These are phyloP conservation scores for Lampropteryx suffumata DNA, from an alignment of 2,888 invertebrate genomes.

Conservation along the genomic window DNA sequence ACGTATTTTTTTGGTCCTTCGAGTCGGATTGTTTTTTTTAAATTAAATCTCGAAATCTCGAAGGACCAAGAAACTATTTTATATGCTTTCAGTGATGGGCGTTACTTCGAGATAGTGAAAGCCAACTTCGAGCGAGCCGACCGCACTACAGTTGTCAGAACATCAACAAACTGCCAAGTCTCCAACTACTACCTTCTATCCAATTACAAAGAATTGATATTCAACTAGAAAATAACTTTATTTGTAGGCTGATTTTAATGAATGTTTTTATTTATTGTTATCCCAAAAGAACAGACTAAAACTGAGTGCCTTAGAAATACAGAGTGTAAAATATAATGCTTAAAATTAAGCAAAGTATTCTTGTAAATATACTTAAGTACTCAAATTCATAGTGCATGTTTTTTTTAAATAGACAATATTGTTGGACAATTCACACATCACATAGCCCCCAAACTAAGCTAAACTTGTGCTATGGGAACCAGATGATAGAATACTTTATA, in stretches of 20 bases:
- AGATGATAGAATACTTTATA: too few relatives aligned
- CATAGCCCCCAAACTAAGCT: too few relatives aligned
- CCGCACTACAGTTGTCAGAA: constrained; percentile 96
- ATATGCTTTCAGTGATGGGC: constrained; percentile 90
- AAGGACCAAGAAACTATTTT: background rate
- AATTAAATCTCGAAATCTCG: too few relatives aligned
- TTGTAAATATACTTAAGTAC: too few relatives aligned
- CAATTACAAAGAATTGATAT: constrained; percentile 97
- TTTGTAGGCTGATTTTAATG: too few relatives aligned
- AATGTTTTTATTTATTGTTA: too few relatives aligned
- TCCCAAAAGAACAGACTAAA: background rate
- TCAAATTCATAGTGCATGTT: too few relatives aligned
- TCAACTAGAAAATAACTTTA: constrained; percentile 85
- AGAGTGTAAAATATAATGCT: background rate
- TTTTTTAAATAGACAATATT: background rate
- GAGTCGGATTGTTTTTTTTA: background rate
- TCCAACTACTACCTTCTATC: constrained; percentile 96
- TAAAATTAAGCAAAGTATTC: too few relatives aligned
- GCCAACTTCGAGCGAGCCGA: constrained; percentile 99
- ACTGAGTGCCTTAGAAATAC: background rate
- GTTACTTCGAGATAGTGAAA: constrained; percentile 99
- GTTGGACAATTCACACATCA: too few relatives aligned
- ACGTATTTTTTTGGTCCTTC: background rate
- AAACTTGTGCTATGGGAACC: too few relatives aligned
- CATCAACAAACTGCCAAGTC: constrained; percentile 97